These are phyloP conservation scores for Psettodes erumei DNA, from an alignment of 2,113 vertebrate species.

Conservation along the genomic window DNA sequence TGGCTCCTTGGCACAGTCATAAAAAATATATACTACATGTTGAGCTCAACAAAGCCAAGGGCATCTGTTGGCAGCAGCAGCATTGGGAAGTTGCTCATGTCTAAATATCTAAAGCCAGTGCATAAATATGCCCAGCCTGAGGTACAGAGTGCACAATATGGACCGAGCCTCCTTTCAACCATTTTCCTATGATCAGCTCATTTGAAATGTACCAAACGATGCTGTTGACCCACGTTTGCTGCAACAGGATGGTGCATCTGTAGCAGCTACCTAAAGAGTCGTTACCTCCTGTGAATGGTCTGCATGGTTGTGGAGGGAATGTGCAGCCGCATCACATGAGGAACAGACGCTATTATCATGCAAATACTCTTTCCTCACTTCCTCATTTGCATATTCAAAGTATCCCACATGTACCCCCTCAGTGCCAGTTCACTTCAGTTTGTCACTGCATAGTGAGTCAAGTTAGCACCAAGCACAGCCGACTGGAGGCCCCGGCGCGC, in stretches of 20 bases:
- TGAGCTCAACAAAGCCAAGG: not conserved
- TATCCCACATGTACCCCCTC: slow-evolving; percentile 8
- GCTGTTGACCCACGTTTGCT: slow-evolving; percentile 7
- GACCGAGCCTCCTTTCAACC: not conserved
- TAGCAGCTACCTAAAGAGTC: slow-evolving; percentile 26
- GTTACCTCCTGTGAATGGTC: slow-evolving; percentile 28
- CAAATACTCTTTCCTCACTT: slow-evolving; percentile 43
- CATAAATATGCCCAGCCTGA: slow-evolving; percentile 13
- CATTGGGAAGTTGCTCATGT: not conserved
- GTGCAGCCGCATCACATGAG: slow-evolving; percentile 14
- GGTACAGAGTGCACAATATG: not conserved
- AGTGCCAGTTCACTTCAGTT: slow-evolving; percentile 5
- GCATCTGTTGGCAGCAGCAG: not conserved
- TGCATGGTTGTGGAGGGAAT: slow-evolving; percentile 22
- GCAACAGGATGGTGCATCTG: slow-evolving; percentile 35
- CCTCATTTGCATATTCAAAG: slow-evolving; percentile 53
- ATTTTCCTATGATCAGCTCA: not conserved
- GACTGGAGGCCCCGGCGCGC: not conserved
- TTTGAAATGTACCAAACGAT: slow-evolving; percentile 6
- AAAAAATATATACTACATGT: not conserved
- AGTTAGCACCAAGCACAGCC: not conserved
- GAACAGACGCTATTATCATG: slow-evolving; percentile 43
- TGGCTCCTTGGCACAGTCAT: slow-evolving; percentile 1
- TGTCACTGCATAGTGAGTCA: slow-evolving; percentile 7
- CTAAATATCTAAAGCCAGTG: slow-evolving; percentile 13